Base-by-base conservation (phyloP, 2,888 invertebrate genomes). In the Epinotia brunnichana region DNA sequence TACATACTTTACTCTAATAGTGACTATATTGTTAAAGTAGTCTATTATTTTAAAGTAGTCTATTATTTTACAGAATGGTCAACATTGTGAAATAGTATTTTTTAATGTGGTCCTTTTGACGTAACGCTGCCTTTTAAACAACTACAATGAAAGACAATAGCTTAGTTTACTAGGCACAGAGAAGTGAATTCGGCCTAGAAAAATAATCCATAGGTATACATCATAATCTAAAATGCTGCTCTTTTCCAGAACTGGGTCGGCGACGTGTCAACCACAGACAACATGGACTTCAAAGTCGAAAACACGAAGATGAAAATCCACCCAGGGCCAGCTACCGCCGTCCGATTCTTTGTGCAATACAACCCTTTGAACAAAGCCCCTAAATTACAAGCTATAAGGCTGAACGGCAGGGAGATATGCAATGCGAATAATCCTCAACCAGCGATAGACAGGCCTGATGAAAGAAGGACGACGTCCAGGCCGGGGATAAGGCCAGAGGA, bases 321-420 rank as follows among this genome's bases (percentile, higher is more conserved):
- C 70, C 94, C 95, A 0, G 94, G 94, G 0, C 94, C 94, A 1
- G 94, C 94, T 0, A 87, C 94, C 0, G 84, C 94, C 0, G 90
- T 95, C 11, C 86, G 94, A 2, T 94, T 95, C 84, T 95, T 95
- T 84, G 94, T 95, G 0, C 94, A 94, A 74, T 95, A 94, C 84
- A 94, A 94, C 78, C 86, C 90, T 0, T 79, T 89, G 1, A 89
- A 86, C 61, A 88, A 88, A 24, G 84, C 92, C 0, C 95, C 95
- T 0, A 91, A 88, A 71, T 79, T 95, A 0, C 84, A 83, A 73
- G 88, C 87, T 5, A 94, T 95, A 53, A 79, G 92, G 53, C 83
- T 95, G 39, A 95, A 95, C 74, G 95, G 95, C 0, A 88, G 94
- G 74, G 94, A 94, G 66, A 94, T 95, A 10, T 95, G 95, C 78